phyloP scores from a whole-genome alignment of 2,888 invertebrate genomes.

The Caenorhabditis sp. region DNA sequence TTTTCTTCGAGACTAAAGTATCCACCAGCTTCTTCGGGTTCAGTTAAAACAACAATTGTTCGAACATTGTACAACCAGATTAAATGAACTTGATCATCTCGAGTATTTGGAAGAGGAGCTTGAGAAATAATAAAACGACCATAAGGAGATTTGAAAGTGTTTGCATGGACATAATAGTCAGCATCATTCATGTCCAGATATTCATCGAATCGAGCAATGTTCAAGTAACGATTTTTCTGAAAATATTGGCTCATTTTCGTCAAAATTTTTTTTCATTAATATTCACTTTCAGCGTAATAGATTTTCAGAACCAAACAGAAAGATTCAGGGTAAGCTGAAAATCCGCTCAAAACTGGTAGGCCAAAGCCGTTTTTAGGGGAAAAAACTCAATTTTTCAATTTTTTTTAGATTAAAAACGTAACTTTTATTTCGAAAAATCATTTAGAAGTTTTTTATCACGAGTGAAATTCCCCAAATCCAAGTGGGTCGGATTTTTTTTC shows the following conservation, averaged over 20 bases:
- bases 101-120: slow-evolving; percentile 19
- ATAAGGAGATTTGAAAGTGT: slow-evolving; percentile 28
- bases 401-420: too few species aligned
- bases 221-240: slow-evolving; percentile 31
- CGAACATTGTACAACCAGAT: slow-evolving; percentile 39
- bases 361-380: too few species aligned
- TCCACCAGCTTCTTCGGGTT: slow-evolving; percentile 23
- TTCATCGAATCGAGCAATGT: slow-evolving; percentile 33
- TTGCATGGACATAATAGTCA: slow-evolving; percentile 35
- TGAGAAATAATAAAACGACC: slow-evolving; percentile 28
- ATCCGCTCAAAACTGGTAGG: too few species aligned
- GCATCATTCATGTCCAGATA: slow-evolving; percentile 20
- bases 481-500: too few species aligned
- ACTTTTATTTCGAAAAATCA: too few species aligned
- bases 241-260: slow-evolving; percentile 6
- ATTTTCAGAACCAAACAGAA: too few species aligned
- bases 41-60: slow-evolving; percentile 19
- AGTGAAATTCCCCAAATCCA: too few species aligned
- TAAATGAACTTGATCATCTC: slow-evolving; percentile 28
- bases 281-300: too few species aligned
- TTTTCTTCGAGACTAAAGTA: slow-evolving; percentile 22
- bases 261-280: too few species aligned
- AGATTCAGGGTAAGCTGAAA: too few species aligned
- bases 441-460: too few species aligned
- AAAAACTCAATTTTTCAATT: too few species aligned